Evolutionary conservation across 2,888 invertebrate genomes (phyloP), one percentile per base, ranked within the genome.

Genomic region (Latheticus oryzae): DNA sequence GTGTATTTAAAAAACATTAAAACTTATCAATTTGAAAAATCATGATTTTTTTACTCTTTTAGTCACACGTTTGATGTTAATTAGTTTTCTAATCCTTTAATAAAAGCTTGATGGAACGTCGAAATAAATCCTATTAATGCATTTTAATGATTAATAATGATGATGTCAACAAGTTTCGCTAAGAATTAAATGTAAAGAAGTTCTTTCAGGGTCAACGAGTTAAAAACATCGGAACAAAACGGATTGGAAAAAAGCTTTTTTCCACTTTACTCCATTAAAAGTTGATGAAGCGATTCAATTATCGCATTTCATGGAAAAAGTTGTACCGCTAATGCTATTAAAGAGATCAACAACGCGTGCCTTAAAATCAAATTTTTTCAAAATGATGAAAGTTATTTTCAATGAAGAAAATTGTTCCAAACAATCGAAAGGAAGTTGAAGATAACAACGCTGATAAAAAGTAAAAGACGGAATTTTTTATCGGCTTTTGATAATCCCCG

Each of bases 91-190:
- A 50, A 50, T 35, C 40, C 40, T 15, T 32, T 24, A 40, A 52
- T 42, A 19, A 52, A 52, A 40, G 21, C 28, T 13, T 37, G 50
- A 50, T 38, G 26, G 26, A 38, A 1, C 38, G 19, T 17, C 35
- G 11, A 28, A 45, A 43, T 45, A 45, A 54, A 54, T 54, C 43
- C 42, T 52, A 43, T 52, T 52, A 52, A 26, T 52, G 42, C 52
- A 33, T 51, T n/a, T 51, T 51, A 51, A 23, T 28, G 53, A 54
- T 54, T 54, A 54, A 45, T 45, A 54, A 54, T 21, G 53, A 54
- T 54, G 53, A 54, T 54, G 53, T 54, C 53, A 54, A 54, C 53
- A 54, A 42, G 24, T 54, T 54, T 43, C 35, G 17, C 12, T 28
- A 12, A 12, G 38, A 47, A 35, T n/a, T n/a, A 37, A 38, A 13